phyloP scores from a whole-genome alignment of 2,888 invertebrate genomes.

The Marronus borbonicus region DNA sequence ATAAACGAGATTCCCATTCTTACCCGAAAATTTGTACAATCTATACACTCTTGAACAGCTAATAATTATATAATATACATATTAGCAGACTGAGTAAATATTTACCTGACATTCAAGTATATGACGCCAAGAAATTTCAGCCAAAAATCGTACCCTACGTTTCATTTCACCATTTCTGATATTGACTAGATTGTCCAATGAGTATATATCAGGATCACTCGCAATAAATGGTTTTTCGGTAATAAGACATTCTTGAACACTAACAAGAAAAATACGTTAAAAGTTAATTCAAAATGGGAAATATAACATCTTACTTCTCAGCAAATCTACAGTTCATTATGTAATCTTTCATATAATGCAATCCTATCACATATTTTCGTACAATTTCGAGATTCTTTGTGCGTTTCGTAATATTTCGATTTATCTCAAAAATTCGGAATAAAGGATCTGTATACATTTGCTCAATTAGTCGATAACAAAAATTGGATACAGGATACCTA shows the following conservation, averaged over 20 bases:
- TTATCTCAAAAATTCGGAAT: conserved; percentile 82
- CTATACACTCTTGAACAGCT: too few species aligned
- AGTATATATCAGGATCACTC: conserved; percentile 80
- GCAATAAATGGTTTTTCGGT: conserved; percentile 76
- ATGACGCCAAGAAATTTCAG: conserved; percentile 76
- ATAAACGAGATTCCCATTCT: too few species aligned
- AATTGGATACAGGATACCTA: conserved; percentile 87
- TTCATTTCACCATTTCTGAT: conserved; percentile 77
- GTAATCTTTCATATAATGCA: conserved; percentile 81
- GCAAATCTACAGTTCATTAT: conserved; percentile 81
- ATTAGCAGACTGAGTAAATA: neutral
- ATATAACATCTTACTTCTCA: conserved; percentile 71
- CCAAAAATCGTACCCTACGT: conserved; percentile 74
- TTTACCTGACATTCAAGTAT: conserved; percentile 71
- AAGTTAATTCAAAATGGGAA: neutral
- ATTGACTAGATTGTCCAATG: conserved; percentile 80
- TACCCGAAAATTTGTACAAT: too few species aligned
- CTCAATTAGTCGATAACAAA: conserved; percentile 83
- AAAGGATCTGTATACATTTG: conserved; percentile 85
- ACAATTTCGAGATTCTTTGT: conserved; percentile 77
- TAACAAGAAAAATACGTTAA: conserved; percentile 58
- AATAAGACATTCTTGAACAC: conserved; percentile 74
- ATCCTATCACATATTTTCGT: conserved; percentile 76
- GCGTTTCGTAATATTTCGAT: conserved; percentile 77
- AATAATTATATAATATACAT: too few species aligned